Conservation (phyloP, 2,888 invertebrate genomes). For the Lysandra coridon region DNA sequence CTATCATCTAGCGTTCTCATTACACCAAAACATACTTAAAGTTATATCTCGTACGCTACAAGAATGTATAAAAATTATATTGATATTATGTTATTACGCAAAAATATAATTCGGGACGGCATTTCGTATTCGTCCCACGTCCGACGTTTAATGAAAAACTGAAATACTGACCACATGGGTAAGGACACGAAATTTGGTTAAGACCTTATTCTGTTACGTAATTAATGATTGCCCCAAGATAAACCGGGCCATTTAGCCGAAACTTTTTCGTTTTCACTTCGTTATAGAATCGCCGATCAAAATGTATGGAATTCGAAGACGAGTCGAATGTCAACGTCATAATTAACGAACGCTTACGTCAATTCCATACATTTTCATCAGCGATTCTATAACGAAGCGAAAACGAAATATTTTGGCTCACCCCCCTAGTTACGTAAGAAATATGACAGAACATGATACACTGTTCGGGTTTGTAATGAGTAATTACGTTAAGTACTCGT, state of each 20-base stretch:
- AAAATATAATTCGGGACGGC: not conserved
- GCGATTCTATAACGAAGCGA: too few relatives aligned
- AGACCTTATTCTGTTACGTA: conserved; percentile 4
- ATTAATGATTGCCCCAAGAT: not conserved
- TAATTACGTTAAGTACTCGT: too few relatives aligned
- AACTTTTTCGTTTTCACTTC: too few relatives aligned
- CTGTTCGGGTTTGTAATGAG: too few relatives aligned
- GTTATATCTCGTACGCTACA: not conserved
- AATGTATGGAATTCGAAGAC: too few relatives aligned
- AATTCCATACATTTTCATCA: too few relatives aligned
- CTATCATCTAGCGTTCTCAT: not conserved
- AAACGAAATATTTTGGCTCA: too few relatives aligned
- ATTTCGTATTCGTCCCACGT: not conserved
- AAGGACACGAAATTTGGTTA: not conserved
- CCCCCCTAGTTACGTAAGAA: not conserved
- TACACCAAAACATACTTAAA: not conserved
- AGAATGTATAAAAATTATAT: conserved; percentile 4
- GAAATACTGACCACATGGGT: conserved; percentile 6
- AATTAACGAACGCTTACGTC: too few relatives aligned
- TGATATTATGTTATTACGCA: not conserved
- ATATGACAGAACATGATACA: not conserved
- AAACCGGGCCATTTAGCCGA: too few relatives aligned
- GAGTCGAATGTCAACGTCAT: too few relatives aligned
- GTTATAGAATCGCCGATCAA: too few relatives aligned
- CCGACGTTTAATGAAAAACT: conserved; percentile 3